Conservation (phyloP, 1,140 invertebrate genomes). For the Callitettix versicolor region DNA sequence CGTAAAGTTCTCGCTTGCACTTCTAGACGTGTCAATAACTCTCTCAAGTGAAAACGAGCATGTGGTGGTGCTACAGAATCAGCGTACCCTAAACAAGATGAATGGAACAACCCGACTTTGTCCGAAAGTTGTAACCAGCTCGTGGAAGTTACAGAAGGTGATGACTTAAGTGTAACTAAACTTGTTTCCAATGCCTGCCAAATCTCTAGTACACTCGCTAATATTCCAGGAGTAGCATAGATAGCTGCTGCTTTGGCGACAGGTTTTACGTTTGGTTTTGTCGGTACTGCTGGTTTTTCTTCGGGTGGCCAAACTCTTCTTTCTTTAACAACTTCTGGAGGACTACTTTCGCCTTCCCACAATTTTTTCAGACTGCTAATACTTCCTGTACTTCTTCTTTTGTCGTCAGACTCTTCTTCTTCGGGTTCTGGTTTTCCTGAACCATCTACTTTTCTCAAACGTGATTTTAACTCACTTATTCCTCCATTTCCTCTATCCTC, state of each 20-base stretch:
- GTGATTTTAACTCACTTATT: slow-evolving; percentile 76
- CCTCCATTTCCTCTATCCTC: slow-evolving; percentile 35
- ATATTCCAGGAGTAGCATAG: slow-evolving; percentile 49
- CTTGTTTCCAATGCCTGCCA: slow-evolving; percentile 54
- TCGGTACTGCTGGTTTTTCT: slow-evolving; percentile 57
- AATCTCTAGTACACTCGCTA: slow-evolving; percentile 51
- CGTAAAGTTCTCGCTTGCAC: slow-evolving; percentile 63
- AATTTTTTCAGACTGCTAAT: slow-evolving; percentile 86
- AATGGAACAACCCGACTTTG: slow-evolving; percentile 66
- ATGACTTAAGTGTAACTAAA: slow-evolving; percentile 48
- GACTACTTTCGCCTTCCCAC: slow-evolving; percentile 67
- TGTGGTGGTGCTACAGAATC: slow-evolving; percentile 69
- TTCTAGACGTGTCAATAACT: slow-evolving; percentile 71
- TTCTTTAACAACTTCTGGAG: slow-evolving; percentile 38
- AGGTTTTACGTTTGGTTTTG: slow-evolving; percentile 44
- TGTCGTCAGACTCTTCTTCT: slow-evolving; percentile 68
- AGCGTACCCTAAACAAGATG: slow-evolving; percentile 59
- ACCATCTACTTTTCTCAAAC: slow-evolving; percentile 68
- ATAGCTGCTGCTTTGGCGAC: slow-evolving; percentile 36
- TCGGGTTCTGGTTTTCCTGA: slow-evolving; percentile 37
- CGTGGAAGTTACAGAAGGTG: slow-evolving; percentile 45
- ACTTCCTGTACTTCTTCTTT: slow-evolving; percentile 82
- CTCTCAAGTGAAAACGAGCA: slow-evolving; percentile 78
- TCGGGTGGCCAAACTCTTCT: slow-evolving; percentile 42
- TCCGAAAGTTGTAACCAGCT: slow-evolving; percentile 76